phyloP scores from a whole-genome alignment of 2,888 invertebrate species.

The Eristalinus aeneus region DNA sequence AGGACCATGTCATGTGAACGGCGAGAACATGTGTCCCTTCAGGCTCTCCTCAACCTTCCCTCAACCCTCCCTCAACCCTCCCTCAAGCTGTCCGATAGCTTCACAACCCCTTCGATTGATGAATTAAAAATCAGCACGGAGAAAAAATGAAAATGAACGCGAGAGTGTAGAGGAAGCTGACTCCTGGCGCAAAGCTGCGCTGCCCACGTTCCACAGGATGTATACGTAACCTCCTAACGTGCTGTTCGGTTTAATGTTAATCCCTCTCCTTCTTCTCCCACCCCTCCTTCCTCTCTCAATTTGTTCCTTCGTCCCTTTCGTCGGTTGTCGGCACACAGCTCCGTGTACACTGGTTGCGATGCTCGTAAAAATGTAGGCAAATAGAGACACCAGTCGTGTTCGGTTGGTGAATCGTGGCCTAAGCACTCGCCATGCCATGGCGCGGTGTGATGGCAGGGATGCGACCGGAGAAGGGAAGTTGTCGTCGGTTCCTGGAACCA shows the following conservation, averaged over 20 bases:
- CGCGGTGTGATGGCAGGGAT: slow-evolving; percentile 11
- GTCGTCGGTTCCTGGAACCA: slow-evolving; percentile 63
- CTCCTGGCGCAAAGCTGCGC: slow-evolving; percentile 16
- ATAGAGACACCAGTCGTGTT: slow-evolving; percentile 28
- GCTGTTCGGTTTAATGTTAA: slow-evolving; percentile 30
- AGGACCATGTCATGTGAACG: too few relatives aligned
- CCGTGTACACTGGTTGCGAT: slow-evolving; percentile 46
- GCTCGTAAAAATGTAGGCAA: slow-evolving; percentile 59
- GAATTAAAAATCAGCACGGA: slow-evolving; percentile 57
- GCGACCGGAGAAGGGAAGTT: slow-evolving; percentile 25
- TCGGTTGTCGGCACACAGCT: slow-evolving; percentile 16
- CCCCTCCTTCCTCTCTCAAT: neutral
- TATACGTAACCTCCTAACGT: slow-evolving; percentile 39
- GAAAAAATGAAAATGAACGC: neutral
- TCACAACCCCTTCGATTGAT: slow-evolving; percentile 33
- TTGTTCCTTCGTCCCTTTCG: slow-evolving; percentile 17
- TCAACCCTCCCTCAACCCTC: too few relatives aligned
- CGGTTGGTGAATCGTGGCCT: slow-evolving; percentile 15
- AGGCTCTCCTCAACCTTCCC: neutral
- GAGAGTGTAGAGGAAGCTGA: slow-evolving; percentile 10
- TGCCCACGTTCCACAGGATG: slow-evolving; percentile 32
- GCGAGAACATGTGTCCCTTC: too few relatives aligned
- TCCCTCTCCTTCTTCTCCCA: neutral
- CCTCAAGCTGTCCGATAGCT: slow-evolving; percentile 12
- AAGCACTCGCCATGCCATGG: slow-evolving; percentile 9